Evolutionary conservation across 2,113 vertebrate species (phyloP).

Genomic region (human (Homo sapiens)): GRCh38 chr5:32366501-32367000

Average conservation of each 20-base stretch:
- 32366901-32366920: background rate
- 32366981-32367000: background rate
- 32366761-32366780: background rate
- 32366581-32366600: background rate
- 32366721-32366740: background rate
- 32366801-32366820: background rate
- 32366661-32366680: background rate
- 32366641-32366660: background rate
- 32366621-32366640: background rate
- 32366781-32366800: no score
- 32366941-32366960: background rate
- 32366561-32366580: background rate
- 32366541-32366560: background rate
- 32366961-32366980: background rate
- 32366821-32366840: background rate
- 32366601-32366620: background rate
- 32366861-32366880: background rate
- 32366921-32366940: no score
- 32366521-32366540: background rate
- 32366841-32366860: background rate
- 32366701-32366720: background rate
- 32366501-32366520: background rate
- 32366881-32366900: background rate
- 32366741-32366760: background rate
- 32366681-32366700: conserved; percentile 4